A percentile compares a stretch with the other conserved stretches of the same genome.
phyloP scores from a whole-genome alignment of 2,888 invertebrate species.

The Alviniconcha strummeri region DNA sequence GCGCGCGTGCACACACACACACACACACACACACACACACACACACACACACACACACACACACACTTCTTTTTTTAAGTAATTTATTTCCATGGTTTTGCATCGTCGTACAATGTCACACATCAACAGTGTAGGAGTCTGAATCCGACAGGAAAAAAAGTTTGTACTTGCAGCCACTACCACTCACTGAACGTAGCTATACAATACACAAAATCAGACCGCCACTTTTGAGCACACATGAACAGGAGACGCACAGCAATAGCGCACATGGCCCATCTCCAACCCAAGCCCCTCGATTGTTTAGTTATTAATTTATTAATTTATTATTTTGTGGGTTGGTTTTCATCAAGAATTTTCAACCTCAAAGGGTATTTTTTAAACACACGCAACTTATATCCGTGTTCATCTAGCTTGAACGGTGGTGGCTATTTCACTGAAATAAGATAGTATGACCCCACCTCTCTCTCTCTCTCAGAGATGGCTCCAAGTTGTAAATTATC shows the following conservation, averaged over 20 bases:
- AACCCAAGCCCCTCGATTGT: background rate
- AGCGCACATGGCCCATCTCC: background rate
- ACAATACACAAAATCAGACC: background rate
- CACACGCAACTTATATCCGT: no score
- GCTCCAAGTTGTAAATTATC: no score
- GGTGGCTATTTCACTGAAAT: no score
- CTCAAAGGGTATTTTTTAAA: no score
- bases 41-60: no score
- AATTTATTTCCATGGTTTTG: background rate
- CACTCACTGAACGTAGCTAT: background rate
- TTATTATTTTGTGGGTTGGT: no score
- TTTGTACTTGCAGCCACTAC: background rate
- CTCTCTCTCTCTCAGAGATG: no score
- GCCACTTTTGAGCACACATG: background rate
- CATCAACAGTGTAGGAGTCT: background rate
- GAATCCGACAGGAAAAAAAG: no score
- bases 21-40: background rate
- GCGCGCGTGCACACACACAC: background rate
- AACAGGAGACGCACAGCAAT: background rate
- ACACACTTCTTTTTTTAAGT: background rate
- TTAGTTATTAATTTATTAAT: no score
- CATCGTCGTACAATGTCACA: slow-evolving; percentile 8
- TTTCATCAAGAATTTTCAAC: no score
- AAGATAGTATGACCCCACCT: no score
- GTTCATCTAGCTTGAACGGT: no score